Conservation (phyloP, 2,113 vertebrate genomes). For the Origma solitaria region DNA sequence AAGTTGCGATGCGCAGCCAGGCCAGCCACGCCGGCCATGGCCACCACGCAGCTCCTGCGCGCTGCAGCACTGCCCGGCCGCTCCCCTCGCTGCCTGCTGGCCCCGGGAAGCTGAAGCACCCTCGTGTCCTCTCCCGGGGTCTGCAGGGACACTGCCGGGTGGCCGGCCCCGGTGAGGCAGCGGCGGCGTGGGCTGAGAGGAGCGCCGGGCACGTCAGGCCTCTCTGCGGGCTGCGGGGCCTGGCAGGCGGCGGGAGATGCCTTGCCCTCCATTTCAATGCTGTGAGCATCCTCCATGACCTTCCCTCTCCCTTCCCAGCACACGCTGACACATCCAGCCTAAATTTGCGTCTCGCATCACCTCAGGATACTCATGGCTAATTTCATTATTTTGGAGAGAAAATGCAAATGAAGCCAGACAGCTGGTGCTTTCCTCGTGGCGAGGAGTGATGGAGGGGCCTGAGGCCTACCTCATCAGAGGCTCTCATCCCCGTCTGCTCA, state of each 20-base stretch:
- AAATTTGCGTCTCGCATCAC: constrained; percentile 84
- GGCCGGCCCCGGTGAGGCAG: fast-evolving
- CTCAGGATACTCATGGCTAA: constrained; percentile 97
- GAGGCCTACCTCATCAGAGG: constrained; percentile 83
- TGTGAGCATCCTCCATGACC: constrained; percentile 67
- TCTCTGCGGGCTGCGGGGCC: neutral
- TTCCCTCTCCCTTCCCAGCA: constrained; percentile 71
- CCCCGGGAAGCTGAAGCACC: neutral
- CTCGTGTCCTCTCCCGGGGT: fast-evolving
- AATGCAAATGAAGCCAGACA: constrained; percentile 98
- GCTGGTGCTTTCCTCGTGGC: constrained; percentile 87
- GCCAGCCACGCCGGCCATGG: neutral
- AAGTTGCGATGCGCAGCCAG: neutral
- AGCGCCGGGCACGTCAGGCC: neutral
- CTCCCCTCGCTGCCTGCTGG: neutral
- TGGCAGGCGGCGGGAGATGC: neutral
- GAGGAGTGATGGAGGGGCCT: constrained; percentile 86
- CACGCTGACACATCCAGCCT: constrained; percentile 78
- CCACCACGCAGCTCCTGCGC: neutral
- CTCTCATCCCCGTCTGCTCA: constrained; percentile 78
- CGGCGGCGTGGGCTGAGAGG: fast-evolving
- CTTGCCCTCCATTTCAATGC: constrained; percentile 40
- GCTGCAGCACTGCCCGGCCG: neutral
- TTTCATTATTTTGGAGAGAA: constrained; percentile 94
- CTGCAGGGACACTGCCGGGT: fast-evolving